These are phyloP conservation scores for Gadus chalcogrammus DNA, from an alignment of 2,113 vertebrate genomes.

Conservation along the genomic window DNA sequence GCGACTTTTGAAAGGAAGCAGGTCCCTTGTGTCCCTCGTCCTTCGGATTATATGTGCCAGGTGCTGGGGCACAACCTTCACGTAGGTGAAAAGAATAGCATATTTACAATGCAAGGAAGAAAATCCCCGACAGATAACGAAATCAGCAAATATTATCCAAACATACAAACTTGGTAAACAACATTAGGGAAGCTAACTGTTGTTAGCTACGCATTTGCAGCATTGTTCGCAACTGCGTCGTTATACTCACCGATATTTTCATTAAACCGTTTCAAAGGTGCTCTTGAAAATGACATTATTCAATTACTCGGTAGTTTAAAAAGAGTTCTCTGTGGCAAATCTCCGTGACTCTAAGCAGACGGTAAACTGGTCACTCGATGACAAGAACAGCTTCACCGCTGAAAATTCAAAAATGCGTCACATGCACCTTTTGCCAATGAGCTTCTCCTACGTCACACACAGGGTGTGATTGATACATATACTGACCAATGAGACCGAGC, in stretches of 20 bases:
- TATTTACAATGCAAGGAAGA: too few relatives aligned
- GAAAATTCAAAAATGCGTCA: conserved; percentile 66
- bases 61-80: conserved; percentile 75
- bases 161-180: background rate
- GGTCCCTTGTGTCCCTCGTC: conserved; percentile 70
- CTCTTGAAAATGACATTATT: conserved; percentile 82
- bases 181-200: background rate
- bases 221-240: background rate
- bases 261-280: conserved; percentile 78
- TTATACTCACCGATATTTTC: conserved; percentile 73
- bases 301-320: background rate
- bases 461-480: too few relatives aligned
- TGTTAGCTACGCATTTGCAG: background rate
- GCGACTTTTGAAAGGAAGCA: conserved; percentile 77
- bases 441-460: background rate
- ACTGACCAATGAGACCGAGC: too few relatives aligned
- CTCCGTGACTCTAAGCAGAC: background rate
- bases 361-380: background rate
- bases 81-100: too few relatives aligned
- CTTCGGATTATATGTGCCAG: conserved; percentile 74
- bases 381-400: conserved; percentile 45
- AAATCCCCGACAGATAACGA: too few relatives aligned
- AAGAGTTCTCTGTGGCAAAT: background rate
- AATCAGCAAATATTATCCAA: background rate
- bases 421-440: conserved; percentile 41